Base-by-base conservation (phyloP, 2,797 vertebrate genomes). In the Malacoraja senta region DNA sequence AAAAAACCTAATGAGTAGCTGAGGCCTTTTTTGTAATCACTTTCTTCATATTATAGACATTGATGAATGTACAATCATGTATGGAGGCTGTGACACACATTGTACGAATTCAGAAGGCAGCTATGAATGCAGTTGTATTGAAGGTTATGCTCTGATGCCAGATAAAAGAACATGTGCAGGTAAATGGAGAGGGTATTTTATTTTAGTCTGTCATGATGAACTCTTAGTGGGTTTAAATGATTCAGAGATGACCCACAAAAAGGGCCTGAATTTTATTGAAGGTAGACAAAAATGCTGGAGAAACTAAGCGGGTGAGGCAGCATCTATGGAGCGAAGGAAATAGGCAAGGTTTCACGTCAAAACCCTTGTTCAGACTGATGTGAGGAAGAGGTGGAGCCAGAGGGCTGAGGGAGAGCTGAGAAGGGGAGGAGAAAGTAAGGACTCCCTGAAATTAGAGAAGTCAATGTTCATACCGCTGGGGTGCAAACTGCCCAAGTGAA, bases 61-160 rank as follows among this genome's bases (percentile, higher is more conserved):
- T 94, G 97, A 98, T 8, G 97, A 98, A 79, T 98, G 97, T 53
- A 96, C 96, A 94, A 97, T 97, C 93, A 96, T 97, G 96, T 97
- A 97, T 0, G 97, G 98, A 91, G 97, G 97, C 92, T 98, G 97
- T 77, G 97, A 98, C 94, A 98, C 97, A 19, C 97, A 96, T 74
- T 98, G 98, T 94, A 96, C 96, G 0, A 98, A 98, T 94, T 97
- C 97, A 0, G 97, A 98, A 93, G 97, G 97, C 72, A 97, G 97
- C 94, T 98, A 98, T 13, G 95, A 96, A 63, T 98, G 98, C 94
- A 97, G 97, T 94, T 98, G 98, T 93, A 96, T 96, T 1, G 95
- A 96, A 0, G 97, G 97, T 1, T 98, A 97, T 13, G 95, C 96
- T 74, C 96, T 98, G 72, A 97, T 96, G 96, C 96, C 97, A 0